These are phyloP conservation scores for Drosophila setosimentum DNA, from an alignment of 2,888 invertebrate species.

Conservation along the genomic window DNA sequence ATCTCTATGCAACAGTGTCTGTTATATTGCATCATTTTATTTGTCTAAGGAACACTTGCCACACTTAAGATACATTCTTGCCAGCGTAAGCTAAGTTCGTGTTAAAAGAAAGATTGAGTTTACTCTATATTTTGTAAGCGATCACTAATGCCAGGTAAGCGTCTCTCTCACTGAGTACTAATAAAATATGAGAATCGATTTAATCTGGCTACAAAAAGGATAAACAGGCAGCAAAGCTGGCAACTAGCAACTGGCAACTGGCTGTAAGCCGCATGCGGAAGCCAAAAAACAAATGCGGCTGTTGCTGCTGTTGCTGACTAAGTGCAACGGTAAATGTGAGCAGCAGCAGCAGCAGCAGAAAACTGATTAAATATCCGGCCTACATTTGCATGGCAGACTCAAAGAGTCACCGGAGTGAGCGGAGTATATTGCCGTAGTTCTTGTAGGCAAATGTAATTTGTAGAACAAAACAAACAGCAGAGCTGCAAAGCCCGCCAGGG, in stretches of 20 bases:
- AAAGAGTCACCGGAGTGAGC: conserved; percentile 56
- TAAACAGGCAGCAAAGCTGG: conserved; percentile 7
- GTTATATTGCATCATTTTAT: not conserved
- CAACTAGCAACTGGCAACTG: not conserved
- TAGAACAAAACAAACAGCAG: conserved; percentile 71
- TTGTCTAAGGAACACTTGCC: not conserved
- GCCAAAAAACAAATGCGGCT: conserved; percentile 52
- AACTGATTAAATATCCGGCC: conserved; percentile 80
- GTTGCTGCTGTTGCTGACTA: conserved; percentile 6
- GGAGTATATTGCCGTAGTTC: conserved; percentile 51
- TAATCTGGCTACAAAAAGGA: conserved; percentile 8
- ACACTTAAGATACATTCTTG: not conserved
- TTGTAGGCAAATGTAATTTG: conserved; percentile 77
- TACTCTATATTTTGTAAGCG: not conserved
- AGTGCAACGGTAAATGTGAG: conserved; percentile 43
- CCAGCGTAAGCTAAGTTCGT: not conserved
- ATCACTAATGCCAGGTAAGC: not conserved
- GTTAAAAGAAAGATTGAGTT: not conserved
- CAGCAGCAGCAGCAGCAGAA: conserved; percentile 5
- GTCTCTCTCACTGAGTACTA: not conserved
- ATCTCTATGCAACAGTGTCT: not conserved
- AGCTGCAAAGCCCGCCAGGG: conserved; percentile 7
- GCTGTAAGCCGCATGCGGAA: conserved; percentile 25
- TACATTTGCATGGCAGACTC: conserved; percentile 43
- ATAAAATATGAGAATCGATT: conserved; percentile 24